Evolutionary conservation across 2,113 vertebrate species (phyloP).

Genomic region (Pan paniscus): DNA sequence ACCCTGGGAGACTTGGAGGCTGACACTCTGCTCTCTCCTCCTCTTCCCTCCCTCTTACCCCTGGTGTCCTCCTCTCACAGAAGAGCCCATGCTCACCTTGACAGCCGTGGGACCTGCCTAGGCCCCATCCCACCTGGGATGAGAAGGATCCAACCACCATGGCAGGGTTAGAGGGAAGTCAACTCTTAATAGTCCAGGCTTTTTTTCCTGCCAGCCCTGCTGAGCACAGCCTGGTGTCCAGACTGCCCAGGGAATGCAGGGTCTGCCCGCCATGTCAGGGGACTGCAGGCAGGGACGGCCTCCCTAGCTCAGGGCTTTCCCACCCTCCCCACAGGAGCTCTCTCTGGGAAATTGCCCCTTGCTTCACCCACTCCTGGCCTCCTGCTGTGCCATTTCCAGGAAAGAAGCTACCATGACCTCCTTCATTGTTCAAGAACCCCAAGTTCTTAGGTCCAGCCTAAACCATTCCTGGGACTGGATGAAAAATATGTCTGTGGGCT

Average conservation of each 20-base stretch:
- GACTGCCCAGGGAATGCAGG: too few species aligned
- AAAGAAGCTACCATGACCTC: not conserved
- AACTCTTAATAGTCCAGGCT: not conserved
- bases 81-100: not conserved
- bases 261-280: not conserved
- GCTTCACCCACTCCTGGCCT: not conserved
- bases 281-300: not conserved
- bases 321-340: not conserved
- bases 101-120: not conserved
- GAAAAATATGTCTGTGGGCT: not conserved
- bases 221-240: not conserved
- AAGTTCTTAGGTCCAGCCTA: not conserved
- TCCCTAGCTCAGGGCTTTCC: not conserved
- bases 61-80: too few species aligned
- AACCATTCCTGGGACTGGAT: not conserved
- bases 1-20: not conserved
- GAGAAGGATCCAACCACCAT: not conserved
- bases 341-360: not conserved
- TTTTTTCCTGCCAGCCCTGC: not conserved
- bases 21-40: not conserved
- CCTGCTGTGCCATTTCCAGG: not conserved
- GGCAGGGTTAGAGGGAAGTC: not conserved
- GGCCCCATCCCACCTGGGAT: too few species aligned
- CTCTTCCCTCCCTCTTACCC: too few species aligned
- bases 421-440: not conserved